These are phyloP conservation scores for Glossosoma conforme DNA, from an alignment of 1,140 invertebrate genomes.

Conservation along the genomic window DNA sequence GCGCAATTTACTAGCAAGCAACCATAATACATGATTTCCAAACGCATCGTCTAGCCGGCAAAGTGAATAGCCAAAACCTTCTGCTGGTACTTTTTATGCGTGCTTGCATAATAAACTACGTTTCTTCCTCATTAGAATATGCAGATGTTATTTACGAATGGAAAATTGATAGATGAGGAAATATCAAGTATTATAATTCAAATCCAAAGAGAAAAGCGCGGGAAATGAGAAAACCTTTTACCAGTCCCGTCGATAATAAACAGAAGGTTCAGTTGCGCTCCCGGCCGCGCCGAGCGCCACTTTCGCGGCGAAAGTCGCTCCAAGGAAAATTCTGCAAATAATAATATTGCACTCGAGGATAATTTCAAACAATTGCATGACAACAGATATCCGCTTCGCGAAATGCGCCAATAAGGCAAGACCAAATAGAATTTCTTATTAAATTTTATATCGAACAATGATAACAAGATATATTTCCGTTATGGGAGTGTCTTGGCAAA, in stretches of 20 bases:
- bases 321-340: slow-evolving; percentile 25
- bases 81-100: no score
- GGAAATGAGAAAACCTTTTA: slow-evolving; percentile 14
- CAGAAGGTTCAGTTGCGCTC: slow-evolving; percentile 7
- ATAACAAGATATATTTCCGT: slow-evolving; percentile 6
- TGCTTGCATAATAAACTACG: no score
- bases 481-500: slow-evolving; percentile 8
- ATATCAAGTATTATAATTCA: slow-evolving; percentile 3
- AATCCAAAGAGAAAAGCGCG: slow-evolving; percentile 14
- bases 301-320: slow-evolving; percentile 15
- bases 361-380: slow-evolving; percentile 13
- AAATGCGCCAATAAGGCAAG: slow-evolving; percentile 18
- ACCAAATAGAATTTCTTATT: slow-evolving; percentile 6
- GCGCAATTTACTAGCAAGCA: no score
- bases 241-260: slow-evolving; percentile 13
- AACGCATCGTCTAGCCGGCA: no score
- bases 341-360: no score
- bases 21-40: no score
- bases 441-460: slow-evolving; percentile 12
- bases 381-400: slow-evolving; percentile 13
- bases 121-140: no score
- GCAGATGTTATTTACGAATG: no score
- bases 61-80: no score
- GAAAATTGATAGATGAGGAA: background rate
- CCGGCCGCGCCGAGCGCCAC: slow-evolving; percentile 8